These are phyloP conservation scores for Vombatus ursinus DNA, from an alignment of 2,113 vertebrate genomes.

Conservation along the genomic window DNA sequence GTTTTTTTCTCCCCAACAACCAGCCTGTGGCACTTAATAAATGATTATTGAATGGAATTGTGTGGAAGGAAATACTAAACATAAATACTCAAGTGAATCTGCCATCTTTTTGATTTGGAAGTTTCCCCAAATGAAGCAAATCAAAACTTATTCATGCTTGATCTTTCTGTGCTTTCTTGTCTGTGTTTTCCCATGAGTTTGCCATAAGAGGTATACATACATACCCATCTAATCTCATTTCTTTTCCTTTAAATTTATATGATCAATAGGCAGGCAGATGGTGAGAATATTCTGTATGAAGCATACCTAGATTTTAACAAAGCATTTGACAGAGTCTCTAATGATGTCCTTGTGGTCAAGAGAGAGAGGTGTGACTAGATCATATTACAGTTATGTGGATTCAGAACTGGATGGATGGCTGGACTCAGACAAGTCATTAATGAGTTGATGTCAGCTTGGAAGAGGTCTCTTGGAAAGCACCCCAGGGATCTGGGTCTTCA, in stretches of 20 bases:
- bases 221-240: neutral
- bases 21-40: neutral
- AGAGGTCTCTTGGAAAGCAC: neutral
- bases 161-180: neutral
- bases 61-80: neutral
- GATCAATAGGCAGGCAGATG: neutral
- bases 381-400: neutral
- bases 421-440: neutral
- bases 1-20: neutral
- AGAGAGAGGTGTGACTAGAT: neutral
- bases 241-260: neutral
- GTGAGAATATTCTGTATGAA: neutral
- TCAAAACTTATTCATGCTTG: neutral
- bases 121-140: neutral
- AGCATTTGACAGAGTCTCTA: neutral
- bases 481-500: neutral
- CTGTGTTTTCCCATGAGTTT: neutral
- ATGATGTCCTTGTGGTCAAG: neutral
- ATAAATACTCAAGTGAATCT: neutral
- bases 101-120: neutral
- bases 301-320: neutral
- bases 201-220: neutral
- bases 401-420: neutral
- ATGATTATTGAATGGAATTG: neutral
- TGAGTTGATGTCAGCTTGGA: neutral